Evolutionary conservation across 2,888 invertebrate species (phyloP).

Genomic region (Nowickia ferox): DNA sequence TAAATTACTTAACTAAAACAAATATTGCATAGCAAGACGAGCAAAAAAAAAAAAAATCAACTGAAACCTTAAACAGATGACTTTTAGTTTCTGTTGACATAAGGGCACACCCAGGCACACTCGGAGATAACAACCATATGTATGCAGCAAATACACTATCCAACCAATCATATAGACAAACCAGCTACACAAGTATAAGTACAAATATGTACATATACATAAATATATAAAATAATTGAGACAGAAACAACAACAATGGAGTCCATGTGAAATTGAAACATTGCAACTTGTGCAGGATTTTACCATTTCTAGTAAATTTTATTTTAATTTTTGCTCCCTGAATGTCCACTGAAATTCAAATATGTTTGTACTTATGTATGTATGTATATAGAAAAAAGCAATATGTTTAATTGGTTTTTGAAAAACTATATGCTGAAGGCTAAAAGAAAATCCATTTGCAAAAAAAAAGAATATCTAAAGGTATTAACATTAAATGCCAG

Average conservation of each 20-base stretch:
- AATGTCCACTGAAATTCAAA: slow-evolving; percentile 18
- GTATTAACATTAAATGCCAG: slow-evolving; percentile 68
- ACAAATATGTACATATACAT: too few species aligned
- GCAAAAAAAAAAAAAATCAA: slow-evolving; percentile 19
- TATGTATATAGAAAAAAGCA: slow-evolving; percentile 17
- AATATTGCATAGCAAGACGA: background rate
- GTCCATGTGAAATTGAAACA: slow-evolving; percentile 27
- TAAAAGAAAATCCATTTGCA: slow-evolving; percentile 35
- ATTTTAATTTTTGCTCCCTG: background rate
- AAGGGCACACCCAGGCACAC: slow-evolving; percentile 28
- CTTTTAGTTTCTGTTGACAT: slow-evolving; percentile 51
- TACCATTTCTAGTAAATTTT: background rate
- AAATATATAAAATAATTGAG: slow-evolving; percentile 22
- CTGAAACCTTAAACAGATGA: slow-evolving; percentile 60
- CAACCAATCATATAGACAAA: slow-evolving; percentile 11
- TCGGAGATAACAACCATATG: background rate
- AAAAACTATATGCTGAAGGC: slow-evolving; percentile 57
- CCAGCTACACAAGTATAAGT: background rate
- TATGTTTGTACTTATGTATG: too few species aligned
- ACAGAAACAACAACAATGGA: slow-evolving; percentile 10
- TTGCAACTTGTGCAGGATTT: slow-evolving; percentile 12
- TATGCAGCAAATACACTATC: slow-evolving; percentile 28
- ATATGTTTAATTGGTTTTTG: slow-evolving; percentile 62
- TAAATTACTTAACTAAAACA: slow-evolving; percentile 23
- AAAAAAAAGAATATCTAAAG: slow-evolving; percentile 27